Base-by-base conservation (phyloP, 1,140 invertebrate species). In the Drosophila punjabiensis region DNA sequence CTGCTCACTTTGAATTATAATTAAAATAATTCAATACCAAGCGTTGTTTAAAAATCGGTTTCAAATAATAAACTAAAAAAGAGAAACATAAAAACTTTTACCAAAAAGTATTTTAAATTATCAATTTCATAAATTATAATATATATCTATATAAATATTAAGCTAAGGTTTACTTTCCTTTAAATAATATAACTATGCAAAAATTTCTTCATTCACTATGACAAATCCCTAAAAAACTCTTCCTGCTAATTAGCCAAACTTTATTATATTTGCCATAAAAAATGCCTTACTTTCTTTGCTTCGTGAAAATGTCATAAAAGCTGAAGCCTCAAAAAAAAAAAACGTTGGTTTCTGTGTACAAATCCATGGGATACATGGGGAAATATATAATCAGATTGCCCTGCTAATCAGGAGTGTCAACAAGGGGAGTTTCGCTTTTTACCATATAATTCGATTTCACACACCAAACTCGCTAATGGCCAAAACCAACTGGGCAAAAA, bases 361-460 rank as follows among this genome's bases (percentile, higher is more conserved):
- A 58, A 39, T 24, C 8, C 20, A 8, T 20, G 30, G 18, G 8
- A 20, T 52, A 52, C 30, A 30, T 64, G 18, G 32, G 61, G 16
- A 64, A 37, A 45, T 33, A 43, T 55, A 53, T 24, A 24, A 62
- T 75, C 47, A 33, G 48, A 75, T 74, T 74, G 28, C 32, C 39
- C 56, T 33, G 71, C 55, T 75, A 75, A 75, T 37, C 58, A 20
- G 0, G 3, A 1, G 5, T 2, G 45, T 16, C 20, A 75, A 74
- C 56, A 75, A 37, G 43, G n/a, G 37, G 56, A 75, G 69, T 75
- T 75, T 75, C 71, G 71, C 71, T 75, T 75, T 74, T 74, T 74
- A 73, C 48, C 48, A 35, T 43, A 52, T 73, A 73, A 73, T 73
- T 73, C 70, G 53, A 73, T 71, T 73, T 59, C 45, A 50, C 68